Percentiles rank a stretch among this genome's conserved stretches.
These are phyloP conservation scores for Hylaea fasciaria DNA, from an alignment of 2,888 invertebrate species.

Conservation along the genomic window DNA sequence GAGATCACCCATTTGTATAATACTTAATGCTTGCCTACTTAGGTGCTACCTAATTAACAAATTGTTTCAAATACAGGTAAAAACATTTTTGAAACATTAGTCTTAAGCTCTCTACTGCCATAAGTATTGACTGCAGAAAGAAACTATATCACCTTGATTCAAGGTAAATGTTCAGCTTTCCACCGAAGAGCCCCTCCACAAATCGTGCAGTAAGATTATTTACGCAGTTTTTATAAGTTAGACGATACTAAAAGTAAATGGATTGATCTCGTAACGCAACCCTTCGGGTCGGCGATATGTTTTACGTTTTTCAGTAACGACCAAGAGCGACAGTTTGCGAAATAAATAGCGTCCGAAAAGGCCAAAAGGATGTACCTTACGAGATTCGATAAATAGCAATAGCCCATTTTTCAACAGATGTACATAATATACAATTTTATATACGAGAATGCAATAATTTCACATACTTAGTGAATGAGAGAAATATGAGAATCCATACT, in stretches of 20 bases:
- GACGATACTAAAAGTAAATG: constrained; percentile 35
- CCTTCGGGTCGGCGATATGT: constrained; percentile 36
- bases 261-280: constrained; percentile 34
- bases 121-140: too few relatives aligned
- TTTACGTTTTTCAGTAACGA: constrained; percentile 46
- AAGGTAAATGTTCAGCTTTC: not conserved
- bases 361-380: constrained; percentile 11
- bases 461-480: too few relatives aligned
- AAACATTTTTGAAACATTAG: too few relatives aligned
- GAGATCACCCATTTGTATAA: too few relatives aligned
- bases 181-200: not conserved
- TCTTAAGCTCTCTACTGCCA: too few relatives aligned
- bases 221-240: constrained; percentile 21
- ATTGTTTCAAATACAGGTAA: too few relatives aligned
- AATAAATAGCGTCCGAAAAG: constrained; percentile 37
- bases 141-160: too few relatives aligned
- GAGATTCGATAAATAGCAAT: not conserved
- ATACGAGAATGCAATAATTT: too few relatives aligned
- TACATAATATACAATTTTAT: too few relatives aligned
- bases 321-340: constrained; percentile 37
- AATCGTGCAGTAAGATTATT: constrained; percentile 20
- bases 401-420: not conserved
- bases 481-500: too few relatives aligned
- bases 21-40: too few relatives aligned
- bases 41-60: not conserved